Base-by-base conservation (phyloP, 1,140 invertebrate species). In the Diploscapter pachys region DNA sequence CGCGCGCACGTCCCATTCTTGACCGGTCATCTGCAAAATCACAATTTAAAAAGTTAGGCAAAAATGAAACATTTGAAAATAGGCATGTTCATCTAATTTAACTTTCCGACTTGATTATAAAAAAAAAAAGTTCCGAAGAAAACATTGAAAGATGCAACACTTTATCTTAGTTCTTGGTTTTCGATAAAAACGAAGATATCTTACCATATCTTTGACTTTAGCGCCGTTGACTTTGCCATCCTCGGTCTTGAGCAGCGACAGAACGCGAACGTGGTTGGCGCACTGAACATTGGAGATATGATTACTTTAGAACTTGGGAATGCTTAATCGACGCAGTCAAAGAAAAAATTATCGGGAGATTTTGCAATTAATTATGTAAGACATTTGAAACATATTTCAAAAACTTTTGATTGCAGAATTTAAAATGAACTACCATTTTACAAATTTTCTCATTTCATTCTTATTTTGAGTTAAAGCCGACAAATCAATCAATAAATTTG, bases 1-100 rank as follows among this genome's bases (percentile, higher is more conserved):
- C 0, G 96, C 93, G 85, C 92, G 92, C 0, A 99, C 89, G 77
- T 92, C 90, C 90, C 93, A 98, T 85, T 95, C 92, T 84, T 94
- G 92, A 55, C 93, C 83, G 63, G 78, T 81, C 2, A 84, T 64
- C 81, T 81, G 52, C 61, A 70, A 63, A n/a, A 31, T 6, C 31
- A 68, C 4, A 68, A 4, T 4, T 11, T 6, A 3, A 59, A 31
- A 31, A 31, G 31, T 31, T 31, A 31, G 31, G 31, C 31, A 31
- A 31, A 31, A 31, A 31, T 31, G 31, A 31, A 31, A 31, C 31
- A 31, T 31, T 31, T 31, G 31, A 31, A 31, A 1, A 31, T 31
- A 31, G 31, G 31, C 31, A 31, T 0, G 31, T 11, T 59, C 57
- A 59, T 31, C 31, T 1, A 31, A 31, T 31, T 31, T 31, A 31